Evolutionary conservation across 2,113 vertebrate species (phyloP).

Genomic region (Electrona antarctica): DNA sequence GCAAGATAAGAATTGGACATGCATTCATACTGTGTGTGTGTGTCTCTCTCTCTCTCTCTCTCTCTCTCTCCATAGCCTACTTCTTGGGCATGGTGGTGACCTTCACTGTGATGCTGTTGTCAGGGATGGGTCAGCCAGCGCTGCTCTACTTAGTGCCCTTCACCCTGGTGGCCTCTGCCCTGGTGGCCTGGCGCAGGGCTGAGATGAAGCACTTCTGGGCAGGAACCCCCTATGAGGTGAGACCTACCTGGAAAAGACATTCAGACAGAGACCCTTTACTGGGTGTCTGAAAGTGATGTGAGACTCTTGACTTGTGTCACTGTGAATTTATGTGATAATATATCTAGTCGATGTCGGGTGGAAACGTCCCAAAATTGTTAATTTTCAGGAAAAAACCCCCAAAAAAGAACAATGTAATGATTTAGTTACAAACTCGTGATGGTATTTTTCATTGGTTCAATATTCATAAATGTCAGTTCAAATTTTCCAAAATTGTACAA

Average conservation of each 20-base stretch:
- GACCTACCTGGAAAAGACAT: not conserved
- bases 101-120: slow-evolving; percentile 87
- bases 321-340: too few relatives aligned
- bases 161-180: slow-evolving; percentile 85
- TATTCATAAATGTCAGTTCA: too few relatives aligned
- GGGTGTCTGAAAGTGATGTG: not conserved
- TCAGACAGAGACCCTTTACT: not conserved
- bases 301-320: too few relatives aligned
- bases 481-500: too few relatives aligned
- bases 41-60: not conserved
- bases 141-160: slow-evolving; percentile 96
- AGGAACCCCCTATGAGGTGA: slow-evolving; percentile 89
- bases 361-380: too few relatives aligned
- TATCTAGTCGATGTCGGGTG: too few relatives aligned
- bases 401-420: too few relatives aligned
- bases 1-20: too few relatives aligned
- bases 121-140: slow-evolving; percentile 92
- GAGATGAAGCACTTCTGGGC: slow-evolving; percentile 94
- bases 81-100: slow-evolving; percentile 89
- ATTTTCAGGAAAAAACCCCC: too few relatives aligned
- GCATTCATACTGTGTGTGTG: too few relatives aligned
- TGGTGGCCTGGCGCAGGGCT: slow-evolving; percentile 85
- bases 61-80: slow-evolving; percentile 80
- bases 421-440: too few relatives aligned
- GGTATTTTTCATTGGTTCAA: too few relatives aligned